phyloP scores from a whole-genome alignment of 2,888 invertebrate species.

The Pegoplata infirma region DNA sequence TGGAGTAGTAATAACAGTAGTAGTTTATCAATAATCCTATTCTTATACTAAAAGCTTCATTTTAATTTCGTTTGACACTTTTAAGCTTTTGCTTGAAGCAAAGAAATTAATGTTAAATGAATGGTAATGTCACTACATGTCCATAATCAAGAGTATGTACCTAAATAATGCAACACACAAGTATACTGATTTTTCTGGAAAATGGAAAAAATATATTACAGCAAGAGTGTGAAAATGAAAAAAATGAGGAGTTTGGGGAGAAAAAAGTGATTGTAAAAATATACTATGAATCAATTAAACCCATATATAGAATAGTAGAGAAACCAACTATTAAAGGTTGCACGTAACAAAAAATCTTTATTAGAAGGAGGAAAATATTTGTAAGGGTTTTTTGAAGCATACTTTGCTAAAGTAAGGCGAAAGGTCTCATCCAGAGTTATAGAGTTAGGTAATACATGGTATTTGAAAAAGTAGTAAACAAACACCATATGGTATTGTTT shows the following conservation, averaged over 20 bases:
- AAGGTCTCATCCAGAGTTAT: too few relatives aligned
- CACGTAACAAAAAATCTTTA: too few relatives aligned
- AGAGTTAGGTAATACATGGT: too few relatives aligned
- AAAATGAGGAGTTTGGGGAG: background rate
- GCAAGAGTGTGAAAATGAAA: background rate
- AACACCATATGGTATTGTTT: too few relatives aligned
- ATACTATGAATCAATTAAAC: slow-evolving; percentile 43
- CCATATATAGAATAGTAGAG: slow-evolving; percentile 18
- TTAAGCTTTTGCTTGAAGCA: slow-evolving; percentile 60
- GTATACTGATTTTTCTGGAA: slow-evolving; percentile 5
- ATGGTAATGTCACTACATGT: slow-evolving; percentile 55
- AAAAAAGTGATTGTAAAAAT: slow-evolving; percentile 19
- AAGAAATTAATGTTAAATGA: slow-evolving; percentile 65
- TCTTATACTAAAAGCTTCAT: slow-evolving; percentile 59
- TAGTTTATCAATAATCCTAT: slow-evolving; percentile 59
- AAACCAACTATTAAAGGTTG: background rate
- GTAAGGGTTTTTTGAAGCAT: too few relatives aligned
- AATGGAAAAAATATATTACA: background rate
- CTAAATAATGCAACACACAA: background rate
- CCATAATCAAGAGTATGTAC: slow-evolving; percentile 7
- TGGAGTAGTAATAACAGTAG: background rate
- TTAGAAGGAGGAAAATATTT: too few relatives aligned
- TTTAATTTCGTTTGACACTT: slow-evolving; percentile 60
- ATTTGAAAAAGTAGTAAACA: too few relatives aligned
- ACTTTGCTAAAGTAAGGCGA: too few relatives aligned